Evolutionary conservation across 2,888 invertebrate species (phyloP).

Genomic region (Eilema griseolum): DNA sequence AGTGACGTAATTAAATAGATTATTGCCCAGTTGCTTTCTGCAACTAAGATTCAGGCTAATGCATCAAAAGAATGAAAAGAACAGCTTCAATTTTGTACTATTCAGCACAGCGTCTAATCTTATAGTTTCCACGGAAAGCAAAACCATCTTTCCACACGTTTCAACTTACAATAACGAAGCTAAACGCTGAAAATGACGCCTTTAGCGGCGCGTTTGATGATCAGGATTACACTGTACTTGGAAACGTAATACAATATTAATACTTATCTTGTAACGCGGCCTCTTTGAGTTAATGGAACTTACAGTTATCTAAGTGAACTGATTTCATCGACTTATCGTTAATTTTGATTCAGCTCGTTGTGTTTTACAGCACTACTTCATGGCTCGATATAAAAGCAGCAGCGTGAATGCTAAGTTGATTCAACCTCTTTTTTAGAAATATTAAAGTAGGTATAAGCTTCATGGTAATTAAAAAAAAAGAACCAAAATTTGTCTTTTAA

Average conservation of each 20-base stretch:
- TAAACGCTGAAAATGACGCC: constrained; percentile 53
- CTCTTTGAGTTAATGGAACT: constrained; percentile 45
- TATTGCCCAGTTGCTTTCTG: too few species aligned
- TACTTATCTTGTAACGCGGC: constrained; percentile 56
- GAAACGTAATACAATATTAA: constrained; percentile 68
- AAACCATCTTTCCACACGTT: constrained; percentile 33
- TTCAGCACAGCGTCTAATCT: constrained; percentile 8
- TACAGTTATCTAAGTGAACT: constrained; percentile 38
- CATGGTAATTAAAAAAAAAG: neutral
- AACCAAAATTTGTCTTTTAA: neutral
- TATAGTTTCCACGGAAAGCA: constrained; percentile 26
- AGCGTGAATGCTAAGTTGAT: neutral
- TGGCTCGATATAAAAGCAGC: neutral
- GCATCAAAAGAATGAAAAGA: too few species aligned
- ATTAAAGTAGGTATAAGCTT: neutral
- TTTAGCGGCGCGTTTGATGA: constrained; percentile 57
- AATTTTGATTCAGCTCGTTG: constrained; percentile 16
- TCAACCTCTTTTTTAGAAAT: neutral
- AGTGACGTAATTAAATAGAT: too few species aligned
- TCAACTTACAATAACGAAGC: constrained; percentile 57
- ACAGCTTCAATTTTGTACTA: too few species aligned
- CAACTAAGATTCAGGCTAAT: too few species aligned
- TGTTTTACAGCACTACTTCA: neutral
- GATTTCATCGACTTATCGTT: constrained; percentile 38
- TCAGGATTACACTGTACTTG: constrained; percentile 64